Evolutionary conservation across 2,888 invertebrate genomes (phyloP).

Genomic region (Hirtodrosophila cameraria): DNA sequence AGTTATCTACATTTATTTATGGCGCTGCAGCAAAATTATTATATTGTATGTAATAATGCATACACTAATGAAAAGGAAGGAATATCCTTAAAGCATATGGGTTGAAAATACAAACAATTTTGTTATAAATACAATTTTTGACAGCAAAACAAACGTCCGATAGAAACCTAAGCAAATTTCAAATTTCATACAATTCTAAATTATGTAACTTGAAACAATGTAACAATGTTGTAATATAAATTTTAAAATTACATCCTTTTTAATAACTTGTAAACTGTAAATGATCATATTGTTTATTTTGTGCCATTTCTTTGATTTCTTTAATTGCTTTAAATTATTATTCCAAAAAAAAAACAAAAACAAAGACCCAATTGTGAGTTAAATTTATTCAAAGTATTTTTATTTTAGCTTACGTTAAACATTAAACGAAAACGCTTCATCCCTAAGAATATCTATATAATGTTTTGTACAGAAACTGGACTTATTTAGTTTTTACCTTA

Average conservation of each 20-base stretch:
- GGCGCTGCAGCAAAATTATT: constrained; percentile 11
- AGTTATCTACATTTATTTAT: constrained; percentile 14
- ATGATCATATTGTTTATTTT: constrained; percentile 18
- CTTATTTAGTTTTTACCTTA: constrained; percentile 55
- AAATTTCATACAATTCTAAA: constrained; percentile 20
- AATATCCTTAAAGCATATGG: constrained; percentile 32
- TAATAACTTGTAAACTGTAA: constrained; percentile 4
- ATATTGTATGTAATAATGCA: constrained; percentile 6
- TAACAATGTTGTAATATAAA: constrained; percentile 9
- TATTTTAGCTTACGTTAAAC: constrained; percentile 35
- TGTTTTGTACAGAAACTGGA: constrained; percentile 47
- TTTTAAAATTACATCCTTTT: constrained; percentile 11
- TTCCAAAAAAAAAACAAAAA: constrained; percentile 12
- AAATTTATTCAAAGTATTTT: constrained; percentile 34
- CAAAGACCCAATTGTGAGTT: constrained; percentile 32
- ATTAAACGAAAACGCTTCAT: constrained; percentile 47
- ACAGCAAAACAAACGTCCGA: constrained; percentile 45
- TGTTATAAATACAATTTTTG: constrained; percentile 21
- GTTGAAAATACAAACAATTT: constrained; percentile 25
- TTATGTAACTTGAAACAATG: background rate
- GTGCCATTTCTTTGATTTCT: constrained; percentile 41
- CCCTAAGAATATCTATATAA: constrained; percentile 49
- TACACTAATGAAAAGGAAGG: constrained; percentile 4
- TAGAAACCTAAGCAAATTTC: constrained; percentile 40
- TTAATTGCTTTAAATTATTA: constrained; percentile 1